phyloP scores from a whole-genome alignment of 1,140 invertebrate species.

The Zaprionus camerounensis region DNA sequence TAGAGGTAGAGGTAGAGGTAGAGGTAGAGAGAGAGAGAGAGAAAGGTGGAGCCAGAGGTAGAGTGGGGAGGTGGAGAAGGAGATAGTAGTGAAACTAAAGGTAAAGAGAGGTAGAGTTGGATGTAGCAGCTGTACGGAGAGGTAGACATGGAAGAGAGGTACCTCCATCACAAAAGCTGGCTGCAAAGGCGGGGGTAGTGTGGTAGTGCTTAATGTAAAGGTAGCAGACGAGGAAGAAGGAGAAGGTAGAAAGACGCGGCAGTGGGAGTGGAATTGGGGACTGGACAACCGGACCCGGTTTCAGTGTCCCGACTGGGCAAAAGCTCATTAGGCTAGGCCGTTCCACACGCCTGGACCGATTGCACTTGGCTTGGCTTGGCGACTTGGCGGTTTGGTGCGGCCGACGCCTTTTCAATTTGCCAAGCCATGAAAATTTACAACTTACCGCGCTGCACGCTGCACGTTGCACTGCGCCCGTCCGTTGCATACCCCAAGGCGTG shows the following conservation, averaged over 20 bases:
- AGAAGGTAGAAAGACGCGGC: background rate
- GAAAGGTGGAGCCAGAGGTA: too few species aligned
- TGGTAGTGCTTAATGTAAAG: background rate
- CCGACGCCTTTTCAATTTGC: conserved; percentile 81
- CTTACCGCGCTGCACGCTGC: conserved; percentile 15
- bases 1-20: background rate
- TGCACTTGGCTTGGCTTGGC: conserved; percentile 24
- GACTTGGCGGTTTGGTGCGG: conserved; percentile 53
- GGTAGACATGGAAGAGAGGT: too few species aligned
- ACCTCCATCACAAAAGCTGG: too few species aligned
- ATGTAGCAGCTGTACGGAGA: too few species aligned
- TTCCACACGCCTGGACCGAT: background rate
- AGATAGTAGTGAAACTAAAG: too few species aligned
- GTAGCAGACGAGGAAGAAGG: too few species aligned
- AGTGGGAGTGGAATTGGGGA: background rate
- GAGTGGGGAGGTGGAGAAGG: too few species aligned
- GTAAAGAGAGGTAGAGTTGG: too few species aligned
- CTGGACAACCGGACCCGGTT: background rate
- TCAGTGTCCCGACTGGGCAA: conserved; percentile 23
- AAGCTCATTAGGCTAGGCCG: conserved; percentile 68
- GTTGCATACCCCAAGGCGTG: conserved; percentile 81
- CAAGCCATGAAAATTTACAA: conserved; percentile 81
- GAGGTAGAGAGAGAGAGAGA: background rate
- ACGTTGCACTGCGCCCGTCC: conserved; percentile 33
- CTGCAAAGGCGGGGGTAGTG: background rate